Base-by-base conservation (phyloP, 2,797 vertebrate species). In the Anguilla megastoma region DNA sequence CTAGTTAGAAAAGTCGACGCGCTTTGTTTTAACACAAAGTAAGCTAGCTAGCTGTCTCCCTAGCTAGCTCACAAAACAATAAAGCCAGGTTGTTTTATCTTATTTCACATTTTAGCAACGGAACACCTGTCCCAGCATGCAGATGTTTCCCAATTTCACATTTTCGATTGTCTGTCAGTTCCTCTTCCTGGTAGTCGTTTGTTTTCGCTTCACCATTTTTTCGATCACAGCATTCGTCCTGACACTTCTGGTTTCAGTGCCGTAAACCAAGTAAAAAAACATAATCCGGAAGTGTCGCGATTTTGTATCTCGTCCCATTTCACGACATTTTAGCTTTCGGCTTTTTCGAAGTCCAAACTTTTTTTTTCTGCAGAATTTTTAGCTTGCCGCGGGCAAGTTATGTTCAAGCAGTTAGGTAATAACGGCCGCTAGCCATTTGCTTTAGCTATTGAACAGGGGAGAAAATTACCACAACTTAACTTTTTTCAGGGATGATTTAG, bases 221-320 rank as follows among this genome's bases (percentile, higher is more conserved):
- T 80, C 71, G 54, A 85, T 41, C 83, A 85, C 56, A 87, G 84
- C 30, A 36, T n/a, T 79, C 69, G 84, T 79, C 33, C 30, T 92
- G 92, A 95, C 93, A 93, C 92, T 93, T 93, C 91, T 89, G 91
- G 69, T 90, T 90, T 91, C 92, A 86, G 87, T 93, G 90, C 85
- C 94, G 95, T 92, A 93, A 95, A 94, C 89, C 45, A 50, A 85
- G 84, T 84, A 84, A 69, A 63, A 48, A 30, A 6, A 33, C 58
- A 84, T 3, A 3, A 24, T 90, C 90, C 93, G 93, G 94, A 95
- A 95, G 84, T 95, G 94, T 94, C 90, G 91, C 54, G 83, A 63
- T 6, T 5, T 45, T 24, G 16, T 6, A 16, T 27, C 33, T 7
- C 74, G 3, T 16, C 66, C 33, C 6, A 7, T 52, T 88, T 89